These are phyloP conservation scores for Oplegnathus fasciatus DNA, from an alignment of 2,113 vertebrate genomes.

Conservation along the genomic window DNA sequence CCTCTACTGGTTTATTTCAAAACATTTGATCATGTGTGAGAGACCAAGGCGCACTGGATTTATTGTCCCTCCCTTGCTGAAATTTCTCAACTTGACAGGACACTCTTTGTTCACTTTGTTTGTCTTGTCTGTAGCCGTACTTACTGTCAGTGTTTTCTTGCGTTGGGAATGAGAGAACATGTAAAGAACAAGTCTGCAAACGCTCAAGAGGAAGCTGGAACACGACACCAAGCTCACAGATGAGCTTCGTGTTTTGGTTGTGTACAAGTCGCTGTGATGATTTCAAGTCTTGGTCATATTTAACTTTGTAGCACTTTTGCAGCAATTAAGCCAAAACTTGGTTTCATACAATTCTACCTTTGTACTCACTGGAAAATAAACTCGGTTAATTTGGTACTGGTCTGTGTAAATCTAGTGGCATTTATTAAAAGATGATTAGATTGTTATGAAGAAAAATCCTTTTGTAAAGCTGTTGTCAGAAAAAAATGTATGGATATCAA, in stretches of 20 bases:
- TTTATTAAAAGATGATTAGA: not conserved
- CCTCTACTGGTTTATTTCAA: too few relatives aligned
- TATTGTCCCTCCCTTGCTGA: not conserved
- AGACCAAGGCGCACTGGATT: not conserved
- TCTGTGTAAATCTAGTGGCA: not conserved
- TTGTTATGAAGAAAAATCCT: not conserved
- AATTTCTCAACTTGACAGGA: slow-evolving; percentile 12
- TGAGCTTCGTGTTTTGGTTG: not conserved
- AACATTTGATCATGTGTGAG: not conserved
- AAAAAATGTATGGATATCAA: not conserved
- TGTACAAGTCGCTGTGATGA: not conserved
- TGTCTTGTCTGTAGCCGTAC: not conserved
- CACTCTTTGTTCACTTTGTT: not conserved
- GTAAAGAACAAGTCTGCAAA: not conserved
- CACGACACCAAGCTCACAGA: not conserved
- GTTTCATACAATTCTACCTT: not conserved
- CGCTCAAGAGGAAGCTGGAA: not conserved
- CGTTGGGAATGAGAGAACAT: not conserved
- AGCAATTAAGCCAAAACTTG: not conserved
- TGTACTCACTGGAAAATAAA: not conserved
- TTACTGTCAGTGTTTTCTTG: not conserved
- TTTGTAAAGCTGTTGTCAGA: not conserved
- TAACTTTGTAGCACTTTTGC: not conserved
- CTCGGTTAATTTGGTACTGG: not conserved
- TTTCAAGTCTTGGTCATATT: not conserved